phyloP scores from a whole-genome alignment of 2,113 vertebrate genomes.

The Syngnathoides biaculeatus region DNA sequence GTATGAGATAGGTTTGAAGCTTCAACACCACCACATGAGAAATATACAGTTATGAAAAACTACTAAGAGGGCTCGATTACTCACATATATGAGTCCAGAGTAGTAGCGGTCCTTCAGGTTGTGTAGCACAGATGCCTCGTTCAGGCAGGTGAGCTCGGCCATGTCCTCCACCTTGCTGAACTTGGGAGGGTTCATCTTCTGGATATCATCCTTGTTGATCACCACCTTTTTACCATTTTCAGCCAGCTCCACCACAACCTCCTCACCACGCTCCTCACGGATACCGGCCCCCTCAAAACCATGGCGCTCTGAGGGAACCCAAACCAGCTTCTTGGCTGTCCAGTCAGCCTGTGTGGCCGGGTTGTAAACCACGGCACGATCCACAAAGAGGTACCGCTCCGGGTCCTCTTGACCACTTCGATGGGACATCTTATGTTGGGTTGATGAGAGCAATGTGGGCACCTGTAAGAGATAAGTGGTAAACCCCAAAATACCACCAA shows the following conservation, averaged over 20 bases:
- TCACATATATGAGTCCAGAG: slow-evolving; percentile 96
- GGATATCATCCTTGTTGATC: slow-evolving; percentile 94
- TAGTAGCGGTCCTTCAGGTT: slow-evolving; percentile 97
- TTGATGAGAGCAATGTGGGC: slow-evolving; percentile 54
- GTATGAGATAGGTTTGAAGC: slow-evolving; percentile 1
- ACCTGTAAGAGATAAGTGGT: slow-evolving; percentile 41
- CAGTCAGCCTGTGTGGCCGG: slow-evolving; percentile 95
- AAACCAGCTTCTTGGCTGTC: slow-evolving; percentile 94
- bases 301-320: slow-evolving; percentile 92
- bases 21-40: slow-evolving; percentile 16
- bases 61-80: slow-evolving; percentile 48
- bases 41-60: slow-evolving; percentile 5
- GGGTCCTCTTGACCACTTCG: slow-evolving; percentile 88
- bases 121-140: slow-evolving; percentile 92
- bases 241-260: slow-evolving; percentile 88
- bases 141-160: slow-evolving; percentile 94
- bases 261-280: slow-evolving; percentile 89
- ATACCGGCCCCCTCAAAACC: slow-evolving; percentile 93
- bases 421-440: slow-evolving; percentile 81
- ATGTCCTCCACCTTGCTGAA: slow-evolving; percentile 98
- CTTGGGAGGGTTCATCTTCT: slow-evolving; percentile 98
- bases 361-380: slow-evolving; percentile 94
- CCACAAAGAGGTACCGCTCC: slow-evolving; percentile 94
- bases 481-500: background rate
- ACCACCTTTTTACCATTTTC: slow-evolving; percentile 92